Conservation (phyloP, 2,888 invertebrate species). For the Didymodactylos carnosus region DNA sequence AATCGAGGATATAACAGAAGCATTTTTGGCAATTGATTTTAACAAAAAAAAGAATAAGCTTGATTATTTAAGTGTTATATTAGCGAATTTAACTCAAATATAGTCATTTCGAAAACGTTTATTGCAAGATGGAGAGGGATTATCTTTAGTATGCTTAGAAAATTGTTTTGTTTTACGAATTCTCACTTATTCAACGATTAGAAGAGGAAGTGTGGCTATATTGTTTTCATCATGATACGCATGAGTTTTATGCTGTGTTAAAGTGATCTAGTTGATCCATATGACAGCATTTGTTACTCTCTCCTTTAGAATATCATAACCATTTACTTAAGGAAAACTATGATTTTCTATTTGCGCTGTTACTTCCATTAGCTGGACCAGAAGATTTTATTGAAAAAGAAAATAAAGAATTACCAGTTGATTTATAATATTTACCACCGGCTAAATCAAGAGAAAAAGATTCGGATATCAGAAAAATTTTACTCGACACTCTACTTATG, state of each 20-base stretch:
- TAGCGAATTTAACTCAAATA: conserved; percentile 42
- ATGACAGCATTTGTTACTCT: too few relatives aligned
- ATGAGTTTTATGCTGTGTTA: neutral
- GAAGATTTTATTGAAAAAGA: conserved; percentile 74
- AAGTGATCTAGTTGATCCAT: neutral
- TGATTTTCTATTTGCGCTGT: conserved; percentile 48
- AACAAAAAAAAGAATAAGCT: conserved; percentile 45
- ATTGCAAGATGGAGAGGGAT: conserved; percentile 22
- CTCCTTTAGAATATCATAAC: neutral
- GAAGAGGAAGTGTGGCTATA: conserved; percentile 58
- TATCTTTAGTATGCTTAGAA: conserved; percentile 24
- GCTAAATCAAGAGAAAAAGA: conserved; percentile 58
- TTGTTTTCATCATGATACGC: conserved; percentile 50
- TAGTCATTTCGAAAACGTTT: conserved; percentile 21
- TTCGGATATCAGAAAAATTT: conserved; percentile 51
- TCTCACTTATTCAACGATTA: conserved; percentile 46
- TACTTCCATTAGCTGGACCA: conserved; percentile 65
- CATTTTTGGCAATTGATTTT: conserved; percentile 48
- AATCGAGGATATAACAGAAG: conserved; percentile 42
- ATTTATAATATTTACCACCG: conserved; percentile 56
- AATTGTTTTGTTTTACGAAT: conserved; percentile 48
- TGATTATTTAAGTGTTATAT: conserved; percentile 48
- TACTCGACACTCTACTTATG: conserved; percentile 50
- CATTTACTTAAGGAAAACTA: conserved; percentile 23
- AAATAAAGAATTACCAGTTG: conserved; percentile 60